phyloP scores from a whole-genome alignment of 2,797 vertebrate genomes.

The Forpus xanthops region DNA sequence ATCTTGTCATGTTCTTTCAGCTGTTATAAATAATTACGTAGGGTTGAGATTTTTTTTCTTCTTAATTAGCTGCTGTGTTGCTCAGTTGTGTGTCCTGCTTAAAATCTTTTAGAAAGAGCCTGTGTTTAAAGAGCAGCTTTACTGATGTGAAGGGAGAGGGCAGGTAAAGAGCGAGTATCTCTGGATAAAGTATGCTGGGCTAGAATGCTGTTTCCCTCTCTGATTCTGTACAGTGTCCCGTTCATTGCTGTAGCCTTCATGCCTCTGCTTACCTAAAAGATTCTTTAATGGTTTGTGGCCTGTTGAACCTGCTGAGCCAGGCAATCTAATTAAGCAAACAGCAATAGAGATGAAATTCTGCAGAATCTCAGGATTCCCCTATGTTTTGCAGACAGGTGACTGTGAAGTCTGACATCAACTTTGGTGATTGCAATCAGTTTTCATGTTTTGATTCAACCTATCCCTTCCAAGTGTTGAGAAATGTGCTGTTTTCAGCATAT shows the following conservation, averaged over 20 bases:
- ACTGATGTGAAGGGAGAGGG: neutral
- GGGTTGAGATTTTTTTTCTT: neutral
- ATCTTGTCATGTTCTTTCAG: neutral
- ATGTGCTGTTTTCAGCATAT: neutral
- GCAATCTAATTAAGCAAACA: neutral
- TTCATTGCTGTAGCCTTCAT: neutral
- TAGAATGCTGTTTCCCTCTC: neutral
- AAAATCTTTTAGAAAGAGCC: neutral
- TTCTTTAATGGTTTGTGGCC: neutral
- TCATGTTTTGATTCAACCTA: neutral
- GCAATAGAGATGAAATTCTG: neutral
- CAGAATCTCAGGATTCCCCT: neutral
- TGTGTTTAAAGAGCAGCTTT: neutral
- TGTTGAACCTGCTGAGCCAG: neutral
- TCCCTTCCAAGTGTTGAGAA: neutral
- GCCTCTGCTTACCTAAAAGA: neutral
- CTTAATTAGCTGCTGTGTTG: conserved; percentile 22
- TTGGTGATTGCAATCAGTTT: neutral
- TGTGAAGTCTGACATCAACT: conserved; percentile 3
- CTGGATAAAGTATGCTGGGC: neutral
- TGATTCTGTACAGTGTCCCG: neutral
- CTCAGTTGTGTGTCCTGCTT: neutral
- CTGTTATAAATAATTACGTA: neutral
- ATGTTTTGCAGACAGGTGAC: neutral
- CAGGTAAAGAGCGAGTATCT: neutral